Evolutionary conservation across 2,888 invertebrate species (phyloP).

Genomic region (Lepas anatifera): DNA sequence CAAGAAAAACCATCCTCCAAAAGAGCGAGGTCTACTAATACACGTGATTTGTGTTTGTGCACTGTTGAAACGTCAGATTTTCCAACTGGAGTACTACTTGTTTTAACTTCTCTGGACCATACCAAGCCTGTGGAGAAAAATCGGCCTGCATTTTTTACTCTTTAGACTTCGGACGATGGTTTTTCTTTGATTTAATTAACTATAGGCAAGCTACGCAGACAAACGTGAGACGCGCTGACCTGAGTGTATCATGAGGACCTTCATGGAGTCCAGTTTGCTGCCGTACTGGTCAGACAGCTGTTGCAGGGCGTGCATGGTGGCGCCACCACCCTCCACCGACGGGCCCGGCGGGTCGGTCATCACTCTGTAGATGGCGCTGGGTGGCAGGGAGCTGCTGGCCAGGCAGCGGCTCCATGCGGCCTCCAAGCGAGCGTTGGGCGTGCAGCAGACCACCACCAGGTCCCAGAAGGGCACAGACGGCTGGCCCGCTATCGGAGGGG

Average conservation of each 20-base stretch:
- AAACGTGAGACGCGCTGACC: no score
- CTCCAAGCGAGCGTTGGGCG: slow-evolving; percentile 13
- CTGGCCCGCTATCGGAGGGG: background rate
- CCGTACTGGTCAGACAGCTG: slow-evolving; percentile 30
- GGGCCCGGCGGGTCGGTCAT: slow-evolving; percentile 20
- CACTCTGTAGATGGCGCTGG: slow-evolving; percentile 4
- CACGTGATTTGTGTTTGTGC: no score
- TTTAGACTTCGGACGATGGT: no score
- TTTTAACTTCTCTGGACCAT: no score
- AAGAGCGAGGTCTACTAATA: no score
- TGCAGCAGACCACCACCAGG: slow-evolving; percentile 21
- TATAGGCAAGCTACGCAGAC: no score
- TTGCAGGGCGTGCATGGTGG: slow-evolving; percentile 33
- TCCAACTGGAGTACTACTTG: no score
- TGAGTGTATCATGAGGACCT: slow-evolving; percentile 34
- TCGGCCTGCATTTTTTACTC: no score
- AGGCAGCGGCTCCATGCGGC: background rate
- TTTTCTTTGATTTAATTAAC: no score
- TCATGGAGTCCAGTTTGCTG: slow-evolving; percentile 28
- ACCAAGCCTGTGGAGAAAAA: no score
- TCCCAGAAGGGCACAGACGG: slow-evolving; percentile 20
- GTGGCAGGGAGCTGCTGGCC: background rate
- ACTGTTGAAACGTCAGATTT: no score
- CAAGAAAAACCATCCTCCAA: no score
- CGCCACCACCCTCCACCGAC: slow-evolving; percentile 34